Evolutionary conservation across 2,888 invertebrate species (phyloP).

Genomic region (Pomacea canaliculata): DNA sequence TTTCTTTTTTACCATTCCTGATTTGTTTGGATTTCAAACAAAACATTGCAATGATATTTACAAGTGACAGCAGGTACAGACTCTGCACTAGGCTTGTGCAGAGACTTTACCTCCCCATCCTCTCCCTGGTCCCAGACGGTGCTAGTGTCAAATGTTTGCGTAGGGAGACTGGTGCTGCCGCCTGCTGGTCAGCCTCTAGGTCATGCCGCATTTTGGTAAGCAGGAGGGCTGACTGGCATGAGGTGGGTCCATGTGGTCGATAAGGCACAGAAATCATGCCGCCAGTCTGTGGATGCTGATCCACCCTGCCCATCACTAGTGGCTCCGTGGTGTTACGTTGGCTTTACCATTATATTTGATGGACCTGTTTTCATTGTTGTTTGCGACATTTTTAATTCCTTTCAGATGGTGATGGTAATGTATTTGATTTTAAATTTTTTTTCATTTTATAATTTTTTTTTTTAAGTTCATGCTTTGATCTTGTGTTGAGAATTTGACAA

Average conservation of each 20-base stretch:
- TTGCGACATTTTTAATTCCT: not conserved
- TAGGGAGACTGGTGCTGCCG: not conserved
- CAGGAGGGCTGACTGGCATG: not conserved
- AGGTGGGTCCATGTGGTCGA: not conserved
- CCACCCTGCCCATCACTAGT: not conserved
- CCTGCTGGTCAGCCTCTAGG: not conserved
- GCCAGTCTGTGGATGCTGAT: not conserved
- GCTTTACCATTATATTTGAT: not conserved
- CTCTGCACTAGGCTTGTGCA: conserved; percentile 13
- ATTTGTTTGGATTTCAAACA: conserved; percentile 28
- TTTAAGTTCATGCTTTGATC: not conserved
- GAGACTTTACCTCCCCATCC: conserved; percentile 2
- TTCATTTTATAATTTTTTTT: not conserved
- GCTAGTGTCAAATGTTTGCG: conserved; percentile 6
- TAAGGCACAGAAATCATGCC: not conserved
- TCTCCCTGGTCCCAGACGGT: conserved; percentile 21
- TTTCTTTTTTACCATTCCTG: conserved; percentile 48
- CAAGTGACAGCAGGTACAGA: conserved; percentile 11
- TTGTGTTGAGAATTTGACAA: too few species aligned
- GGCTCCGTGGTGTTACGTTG: not conserved
- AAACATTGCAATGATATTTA: conserved; percentile 34
- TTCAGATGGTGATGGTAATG: conserved; percentile 3
- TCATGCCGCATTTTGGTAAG: not conserved
- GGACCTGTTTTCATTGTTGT: not conserved
- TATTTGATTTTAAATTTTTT: not conserved